These are phyloP conservation scores for Conus ventricosus DNA, from an alignment of 1,140 invertebrate species.

Conservation along the genomic window DNA sequence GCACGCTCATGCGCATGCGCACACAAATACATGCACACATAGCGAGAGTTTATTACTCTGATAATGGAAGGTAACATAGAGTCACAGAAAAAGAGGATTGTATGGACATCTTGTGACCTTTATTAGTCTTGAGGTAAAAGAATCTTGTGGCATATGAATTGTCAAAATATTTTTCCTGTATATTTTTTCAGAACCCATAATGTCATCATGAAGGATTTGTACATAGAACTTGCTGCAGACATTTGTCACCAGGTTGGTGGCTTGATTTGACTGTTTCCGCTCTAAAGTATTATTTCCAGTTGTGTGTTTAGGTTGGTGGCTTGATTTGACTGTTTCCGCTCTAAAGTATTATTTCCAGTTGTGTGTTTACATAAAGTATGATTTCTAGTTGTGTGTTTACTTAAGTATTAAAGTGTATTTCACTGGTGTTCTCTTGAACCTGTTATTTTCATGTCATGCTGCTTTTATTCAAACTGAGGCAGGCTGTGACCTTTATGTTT, in stretches of 20 bases:
- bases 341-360: not conserved
- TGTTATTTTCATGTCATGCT: too few species aligned
- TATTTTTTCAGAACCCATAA: conserved; percentile 53
- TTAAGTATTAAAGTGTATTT: too few species aligned
- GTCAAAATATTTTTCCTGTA: not conserved
- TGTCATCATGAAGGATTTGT: conserved; percentile 38
- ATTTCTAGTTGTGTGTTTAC: too few species aligned
- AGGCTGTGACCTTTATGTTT: too few species aligned
- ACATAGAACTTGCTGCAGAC: conserved; percentile 57
- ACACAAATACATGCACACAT: too few species aligned
- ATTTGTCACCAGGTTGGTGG: conserved; percentile 60
- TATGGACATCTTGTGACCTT: not conserved
- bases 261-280: not conserved
- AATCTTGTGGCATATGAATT: not conserved
- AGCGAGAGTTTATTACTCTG: too few species aligned
- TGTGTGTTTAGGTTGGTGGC: too few species aligned
- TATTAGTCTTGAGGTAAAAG: not conserved
- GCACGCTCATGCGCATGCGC: too few species aligned
- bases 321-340: not conserved
- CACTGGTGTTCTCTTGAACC: too few species aligned
- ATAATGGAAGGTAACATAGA: not conserved
- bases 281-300: not conserved
- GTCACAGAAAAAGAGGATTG: not conserved
- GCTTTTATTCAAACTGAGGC: too few species aligned
- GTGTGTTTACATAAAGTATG: not conserved